These are phyloP conservation scores for Peromyscus leucopus DNA, from an alignment of 2,113 vertebrate species.

Conservation along the genomic window DNA sequence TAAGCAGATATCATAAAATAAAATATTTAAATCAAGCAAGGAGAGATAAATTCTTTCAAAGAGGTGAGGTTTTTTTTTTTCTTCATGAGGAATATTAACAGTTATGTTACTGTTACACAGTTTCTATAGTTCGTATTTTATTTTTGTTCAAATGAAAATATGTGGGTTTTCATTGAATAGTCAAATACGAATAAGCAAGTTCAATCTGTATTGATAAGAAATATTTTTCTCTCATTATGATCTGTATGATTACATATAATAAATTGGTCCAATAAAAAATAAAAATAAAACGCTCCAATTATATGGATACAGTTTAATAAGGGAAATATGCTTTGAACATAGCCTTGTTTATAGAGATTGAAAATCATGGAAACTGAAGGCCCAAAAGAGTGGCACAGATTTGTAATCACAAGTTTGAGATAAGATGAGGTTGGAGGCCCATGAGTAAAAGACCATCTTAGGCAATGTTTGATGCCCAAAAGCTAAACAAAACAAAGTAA, in stretches of 20 bases:
- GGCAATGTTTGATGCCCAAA: neutral
- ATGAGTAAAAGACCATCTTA: neutral
- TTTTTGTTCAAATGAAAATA: neutral
- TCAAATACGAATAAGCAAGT: neutral
- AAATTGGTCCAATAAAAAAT: neutral
- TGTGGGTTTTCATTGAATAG: neutral
- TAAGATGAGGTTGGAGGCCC: neutral
- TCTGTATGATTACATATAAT: neutral
- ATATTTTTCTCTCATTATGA: neutral
- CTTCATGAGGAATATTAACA: neutral
- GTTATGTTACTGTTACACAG: neutral
- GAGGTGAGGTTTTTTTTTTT: neutral
- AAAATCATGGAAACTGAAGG: accelerated
- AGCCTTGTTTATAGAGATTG: neutral
- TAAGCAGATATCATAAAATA: neutral
- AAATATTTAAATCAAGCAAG: neutral
- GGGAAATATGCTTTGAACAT: neutral
- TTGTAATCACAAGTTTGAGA: neutral
- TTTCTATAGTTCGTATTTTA: neutral
- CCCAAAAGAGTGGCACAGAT: neutral
- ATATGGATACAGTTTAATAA: neutral
- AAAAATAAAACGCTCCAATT: neutral
- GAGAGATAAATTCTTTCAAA: neutral
- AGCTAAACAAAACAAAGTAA: neutral
- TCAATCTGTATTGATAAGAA: neutral